Evolutionary conservation across 2,113 vertebrate species (phyloP), one percentile per base, ranked within the genome.

Genomic region (Girardinichthys multiradiatus): DNA sequence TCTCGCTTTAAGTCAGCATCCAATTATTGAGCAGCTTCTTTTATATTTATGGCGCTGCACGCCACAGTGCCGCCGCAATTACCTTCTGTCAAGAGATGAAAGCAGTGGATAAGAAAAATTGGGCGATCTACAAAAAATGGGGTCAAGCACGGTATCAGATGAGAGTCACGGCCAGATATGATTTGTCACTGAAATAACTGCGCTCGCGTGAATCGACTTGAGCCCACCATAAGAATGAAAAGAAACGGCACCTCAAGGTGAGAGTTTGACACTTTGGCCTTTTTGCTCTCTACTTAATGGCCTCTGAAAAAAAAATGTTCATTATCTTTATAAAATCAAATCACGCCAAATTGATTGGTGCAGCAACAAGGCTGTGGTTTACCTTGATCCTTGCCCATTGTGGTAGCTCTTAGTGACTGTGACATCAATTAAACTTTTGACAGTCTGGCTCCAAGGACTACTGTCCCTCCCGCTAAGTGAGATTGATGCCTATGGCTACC

Each of bases 401-500:
- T 48, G 68, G 75, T 48, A 60, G 80, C 68, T 89, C 86, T 89
- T 82, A 87, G 81, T 83, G 79, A 79, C 91, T 81, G 84, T 91
- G 88, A 90, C 90, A 91, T 80, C 80, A 80, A 90, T 92, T 92
- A 89, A 86, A 91, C 89, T 83, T 89, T 74, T 79, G 86, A 85
- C 85, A 88, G 86, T 81, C 72, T 82, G 83, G 85, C 88, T 90
- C 82, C 77, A 74, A 87, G 86, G 86, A 80, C 80, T 84, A 71
- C 82, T 83, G 88, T 80, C 81, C 77, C 84, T 87, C 82, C 76
- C 48, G 84, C 84, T 90, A 93, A 94, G 83, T 76, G 83, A 89
- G 90, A 93, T 82, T 85, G 90, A 92, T 90, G 90, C 84, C 84
- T 64, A 33, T 57, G 89, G 87, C 80, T 82, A 64, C 70, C 86